Conservation (phyloP, 2,113 vertebrate genomes). For the Neodon shergylaensis region DNA sequence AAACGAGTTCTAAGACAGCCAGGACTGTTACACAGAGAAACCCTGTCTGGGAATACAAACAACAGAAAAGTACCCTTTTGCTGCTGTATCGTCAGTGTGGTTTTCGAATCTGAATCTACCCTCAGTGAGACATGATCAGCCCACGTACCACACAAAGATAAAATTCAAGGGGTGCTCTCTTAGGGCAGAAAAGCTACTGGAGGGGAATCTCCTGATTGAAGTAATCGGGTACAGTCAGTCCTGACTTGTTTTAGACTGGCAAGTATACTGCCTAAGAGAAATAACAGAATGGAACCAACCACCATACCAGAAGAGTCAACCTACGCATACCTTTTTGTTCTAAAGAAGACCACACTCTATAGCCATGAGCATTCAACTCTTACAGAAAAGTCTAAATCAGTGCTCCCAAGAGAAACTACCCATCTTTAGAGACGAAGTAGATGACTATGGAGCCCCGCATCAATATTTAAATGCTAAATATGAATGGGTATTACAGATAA, state of each 20-base stretch:
- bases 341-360: not conserved
- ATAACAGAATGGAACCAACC: conserved; percentile 1
- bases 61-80: not conserved
- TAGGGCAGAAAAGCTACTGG: not conserved
- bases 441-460: conserved; percentile 25
- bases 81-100: not conserved
- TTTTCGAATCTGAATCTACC: not conserved
- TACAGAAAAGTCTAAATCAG: not conserved
- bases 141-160: not conserved
- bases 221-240: not conserved
- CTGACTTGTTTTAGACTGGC: not conserved
- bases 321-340: not conserved
- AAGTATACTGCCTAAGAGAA: not conserved
- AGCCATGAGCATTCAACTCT: conserved; percentile 22
- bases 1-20: not conserved
- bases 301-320: not conserved
- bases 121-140: not conserved
- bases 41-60: not conserved
- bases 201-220: not conserved
- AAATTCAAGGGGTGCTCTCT: not conserved
- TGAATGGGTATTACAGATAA: not conserved
- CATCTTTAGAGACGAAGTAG: not conserved
- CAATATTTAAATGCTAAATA: not conserved
- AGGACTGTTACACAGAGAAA: not conserved
- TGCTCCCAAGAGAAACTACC: not conserved